Evolutionary conservation across 2,888 invertebrate genomes (phyloP).

Genomic region (Synanthedon andrenaeformis): DNA sequence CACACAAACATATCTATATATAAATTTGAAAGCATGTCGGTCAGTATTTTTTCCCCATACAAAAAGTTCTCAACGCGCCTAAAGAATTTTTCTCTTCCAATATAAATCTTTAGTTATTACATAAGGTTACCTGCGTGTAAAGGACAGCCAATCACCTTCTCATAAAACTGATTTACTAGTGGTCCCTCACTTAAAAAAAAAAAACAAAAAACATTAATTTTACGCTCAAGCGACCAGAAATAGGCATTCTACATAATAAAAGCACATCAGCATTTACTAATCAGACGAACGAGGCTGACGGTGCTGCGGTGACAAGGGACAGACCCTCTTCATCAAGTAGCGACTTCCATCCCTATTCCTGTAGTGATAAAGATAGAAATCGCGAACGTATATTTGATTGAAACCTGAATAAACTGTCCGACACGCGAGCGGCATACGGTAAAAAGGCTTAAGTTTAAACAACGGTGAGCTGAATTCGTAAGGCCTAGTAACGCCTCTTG

Average conservation of each 20-base stretch:
- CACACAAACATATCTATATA: no score
- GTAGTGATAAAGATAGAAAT: constrained; percentile 17
- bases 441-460: constrained; percentile 30
- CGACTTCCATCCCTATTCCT: constrained; percentile 12
- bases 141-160: no score
- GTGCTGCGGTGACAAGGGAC: neutral
- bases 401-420: constrained; percentile 33
- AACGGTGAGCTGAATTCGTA: constrained; percentile 15
- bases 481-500: constrained; percentile 14
- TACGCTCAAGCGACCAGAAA: neutral
- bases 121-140: no score
- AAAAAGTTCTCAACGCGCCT: no score
- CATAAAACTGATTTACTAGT: no score
- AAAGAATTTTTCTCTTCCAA: no score
- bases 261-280: constrained; percentile 28
- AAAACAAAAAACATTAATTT: no score
- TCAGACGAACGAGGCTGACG: constrained; percentile 18
- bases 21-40: no score
- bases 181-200: no score
- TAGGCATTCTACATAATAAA: neutral
- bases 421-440: constrained; percentile 36
- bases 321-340: neutral
- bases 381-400: constrained; percentile 12
- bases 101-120: no score
- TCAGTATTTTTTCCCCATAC: no score